Evolutionary conservation across 2,113 vertebrate genomes (phyloP), one percentile per base, ranked within the genome.

Genomic region (Dicaeum eximium): DNA sequence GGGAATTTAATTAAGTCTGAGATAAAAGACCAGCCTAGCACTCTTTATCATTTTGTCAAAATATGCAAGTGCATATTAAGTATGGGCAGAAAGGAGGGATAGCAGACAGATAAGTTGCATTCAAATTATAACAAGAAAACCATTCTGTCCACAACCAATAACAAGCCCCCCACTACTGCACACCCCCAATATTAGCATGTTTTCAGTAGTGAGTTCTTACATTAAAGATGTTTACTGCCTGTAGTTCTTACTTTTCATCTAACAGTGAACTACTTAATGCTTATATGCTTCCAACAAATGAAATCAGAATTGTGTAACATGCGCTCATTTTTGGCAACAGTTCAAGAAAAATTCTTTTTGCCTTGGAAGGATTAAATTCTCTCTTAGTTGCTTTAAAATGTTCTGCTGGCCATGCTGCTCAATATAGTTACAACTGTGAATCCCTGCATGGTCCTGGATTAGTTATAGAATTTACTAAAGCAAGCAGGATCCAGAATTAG

Each of bases 361-460:
- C 16, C 62, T 93, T 75, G 62, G 48, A 93, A 96, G 51, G 81
- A 92, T 90, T 88, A 72, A 88, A 70, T 90, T 87, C 61, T 50
- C 24, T 92, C 25, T 61, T 94, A 71, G 44, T 74, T 85, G 31
- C 35, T 90, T 79, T 71, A 80, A 88, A 91, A 38, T 70, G 40
- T 90, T 90, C 93, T 91, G 37, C 70, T 93, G 82, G 28, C 48
- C 42, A 6, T 70, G 37, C 47, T 86, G 24, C 23, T 93, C 24
- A 37, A 8, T 83, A 57, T 47, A 78, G 75, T 65, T 89, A 92
- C 53, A 87, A 27, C 47, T 4, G 2, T 75, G 72, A 95, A 92
- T 87, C 91, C 65, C 53, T 10, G 3, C 45, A 48, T 69, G 57
- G 69, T 77, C 37, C 66, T 58, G 42, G 54, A 54, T 95, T 94